Evolutionary conservation across 2,797 vertebrate species (phyloP).

Genomic region (Xenops minutus): DNA sequence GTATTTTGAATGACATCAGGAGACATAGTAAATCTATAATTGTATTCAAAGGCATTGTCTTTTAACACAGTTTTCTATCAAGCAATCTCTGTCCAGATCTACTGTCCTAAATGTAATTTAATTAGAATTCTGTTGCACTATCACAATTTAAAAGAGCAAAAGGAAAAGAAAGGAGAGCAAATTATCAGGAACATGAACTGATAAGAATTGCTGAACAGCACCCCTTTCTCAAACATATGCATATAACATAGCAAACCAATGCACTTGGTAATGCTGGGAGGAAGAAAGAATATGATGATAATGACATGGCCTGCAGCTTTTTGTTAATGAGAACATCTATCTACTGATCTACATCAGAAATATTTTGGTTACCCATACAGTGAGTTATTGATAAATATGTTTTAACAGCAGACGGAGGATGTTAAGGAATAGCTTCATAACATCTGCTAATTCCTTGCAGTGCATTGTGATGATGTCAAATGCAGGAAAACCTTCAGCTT

Average conservation of each 20-base stretch:
- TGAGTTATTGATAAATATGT: not conserved
- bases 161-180: not conserved
- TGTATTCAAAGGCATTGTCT: not conserved
- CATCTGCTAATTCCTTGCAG: not conserved
- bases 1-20: not conserved
- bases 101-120: not conserved
- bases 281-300: not conserved
- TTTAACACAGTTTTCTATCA: not conserved
- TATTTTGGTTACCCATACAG: not conserved
- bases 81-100: not conserved
- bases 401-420: not conserved
- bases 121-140: not conserved
- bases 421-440: not conserved
- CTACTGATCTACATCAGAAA: not conserved
- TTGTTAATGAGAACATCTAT: constrained; percentile 11
- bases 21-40: not conserved
- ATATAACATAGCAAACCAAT: not conserved
- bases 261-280: not conserved
- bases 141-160: not conserved
- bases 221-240: not conserved
- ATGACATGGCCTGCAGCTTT: not conserved
- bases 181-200: not conserved
- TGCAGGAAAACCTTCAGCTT: not conserved
- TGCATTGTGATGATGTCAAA: not conserved
- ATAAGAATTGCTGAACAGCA: not conserved